Base-by-base conservation (phyloP, 2,888 invertebrate species). In the Calameuta idolon region DNA sequence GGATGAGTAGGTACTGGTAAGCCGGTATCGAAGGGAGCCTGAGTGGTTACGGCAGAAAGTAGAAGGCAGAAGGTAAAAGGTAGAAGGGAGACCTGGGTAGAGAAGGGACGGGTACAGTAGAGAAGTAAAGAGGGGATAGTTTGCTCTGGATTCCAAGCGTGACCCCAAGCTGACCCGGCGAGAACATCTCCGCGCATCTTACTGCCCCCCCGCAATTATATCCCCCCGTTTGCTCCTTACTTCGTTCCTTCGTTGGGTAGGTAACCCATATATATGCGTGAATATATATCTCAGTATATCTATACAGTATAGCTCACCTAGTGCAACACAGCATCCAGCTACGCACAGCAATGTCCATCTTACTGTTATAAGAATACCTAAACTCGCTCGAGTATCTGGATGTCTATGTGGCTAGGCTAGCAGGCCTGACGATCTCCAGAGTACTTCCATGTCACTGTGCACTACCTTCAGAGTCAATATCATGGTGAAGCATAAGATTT, bases 71-170 rank as follows among this genome's bases (percentile, higher is more conserved):
- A 75, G 31, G 76, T 69, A 75, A 77, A 75, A 73, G 73, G 68
- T 55, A 79, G 81, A 78, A 80, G 80, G 80, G 80, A 74, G 73
- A 69, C 37, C 73, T 73, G 75, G 75, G 69, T 69, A 69, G 74
- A 40, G 55, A 75, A 78, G 78, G 79, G 76, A 71, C 71, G 31
- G 31, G 34, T 33, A 71, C 86, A 83, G 55, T 55, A 55, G 55
- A 55, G 55, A 55, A 55, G 55, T 9, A 55, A 55, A 55, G 55
- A 15, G 88, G 90, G 90, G 89, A 90, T 90, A 89, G 90, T 90
- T 91, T 91, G 91, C 91, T 91, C 91, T 91, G 91, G 90, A 91
- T 91, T 91, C 90, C 91, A 91, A 88, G 88, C 90, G 89, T 90
- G 91, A 91, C 91, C 91, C 88, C 83, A 81, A 87, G 89, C 89